Percentiles rank a stretch among this genome's conserved stretches.
These are phyloP conservation scores for human (Homo sapiens) DNA, from an alignment of 2,113 vertebrate genomes.

Conservation along the genomic window DNA sequence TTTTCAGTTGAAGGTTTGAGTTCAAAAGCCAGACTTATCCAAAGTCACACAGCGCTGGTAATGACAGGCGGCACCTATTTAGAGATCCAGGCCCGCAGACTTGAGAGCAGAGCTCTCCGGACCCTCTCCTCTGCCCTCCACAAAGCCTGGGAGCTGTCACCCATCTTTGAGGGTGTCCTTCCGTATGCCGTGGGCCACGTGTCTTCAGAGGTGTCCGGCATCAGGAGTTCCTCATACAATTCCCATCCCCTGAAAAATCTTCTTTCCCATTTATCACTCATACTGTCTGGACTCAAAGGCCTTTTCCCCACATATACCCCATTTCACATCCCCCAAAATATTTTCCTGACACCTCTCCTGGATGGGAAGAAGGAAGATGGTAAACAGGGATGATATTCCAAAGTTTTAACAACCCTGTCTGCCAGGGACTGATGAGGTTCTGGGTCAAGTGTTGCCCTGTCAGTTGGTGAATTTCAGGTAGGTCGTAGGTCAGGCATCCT, in stretches of 20 bases:
- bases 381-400: not conserved
- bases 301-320: not conserved
- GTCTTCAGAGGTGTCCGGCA: not conserved
- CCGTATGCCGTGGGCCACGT: not conserved
- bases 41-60: not conserved
- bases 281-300: not conserved
- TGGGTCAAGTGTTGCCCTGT: not conserved
- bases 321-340: not conserved
- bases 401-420: not conserved
- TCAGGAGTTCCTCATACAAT: not conserved
- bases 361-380: not conserved
- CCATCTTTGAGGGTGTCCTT: not conserved
- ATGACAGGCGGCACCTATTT: not conserved
- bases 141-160: not conserved
- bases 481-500: not conserved
- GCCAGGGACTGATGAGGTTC: not conserved
- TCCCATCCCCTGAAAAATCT: not conserved
- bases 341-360: not conserved
- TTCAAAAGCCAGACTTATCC: not conserved
- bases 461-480: not conserved
- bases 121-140: not conserved
- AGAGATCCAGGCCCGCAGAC: not conserved
- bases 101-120: not conserved
- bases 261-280: not conserved
- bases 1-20: conserved; percentile 41